Evolutionary conservation across 2,797 vertebrate species (phyloP), one percentile per base, ranked within the genome.

Genomic region (Halcyon badia): DNA sequence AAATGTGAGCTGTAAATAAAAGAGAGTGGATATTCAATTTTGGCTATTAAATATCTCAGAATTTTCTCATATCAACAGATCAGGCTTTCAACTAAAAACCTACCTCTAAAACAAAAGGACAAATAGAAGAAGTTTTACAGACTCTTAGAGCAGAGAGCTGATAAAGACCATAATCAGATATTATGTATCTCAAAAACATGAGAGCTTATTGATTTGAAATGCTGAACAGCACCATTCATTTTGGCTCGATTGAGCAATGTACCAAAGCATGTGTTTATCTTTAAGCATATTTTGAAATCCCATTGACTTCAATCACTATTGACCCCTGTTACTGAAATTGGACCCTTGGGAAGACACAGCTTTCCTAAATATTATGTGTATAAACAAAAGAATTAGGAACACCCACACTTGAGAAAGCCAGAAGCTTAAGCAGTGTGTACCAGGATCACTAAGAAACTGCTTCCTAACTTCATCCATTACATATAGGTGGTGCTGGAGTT

Each of bases 1-100:
- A 97, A 97, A 95, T 90, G 85, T 97, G 96, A 96, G 94, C 94
- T 94, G 96, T 97, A 97, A 98, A 97, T 97, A 98, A 98, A 97
- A 89, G 69, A 72, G 86, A 83, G 82, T 76, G 85, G 84, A 88
- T 96, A 96, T 86, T 96, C 96, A 28, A 49, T 95, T 96, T 94
- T 96, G 56, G 42, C 95, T 94, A 87, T 97, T 94, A 97, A 97
- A 95, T 87, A 87, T 92, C 90, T 87, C 78, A 77, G 90, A 96
- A 94, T 78, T 88, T 92, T 96, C 35, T 44, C 79, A 84, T 89
- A 89, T 56, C 41, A 21, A 49, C 54, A 79, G 77, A 88, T 83
- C 60, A 91, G 76, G 73, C 41, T 88, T 96, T 95, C 68, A 61
- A 73, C 48, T 89, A 69, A 91, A 93, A 89, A 46, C 10, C 15